phyloP scores from a whole-genome alignment of 2,113 vertebrate species.

The Oxyura jamaicensis region DNA sequence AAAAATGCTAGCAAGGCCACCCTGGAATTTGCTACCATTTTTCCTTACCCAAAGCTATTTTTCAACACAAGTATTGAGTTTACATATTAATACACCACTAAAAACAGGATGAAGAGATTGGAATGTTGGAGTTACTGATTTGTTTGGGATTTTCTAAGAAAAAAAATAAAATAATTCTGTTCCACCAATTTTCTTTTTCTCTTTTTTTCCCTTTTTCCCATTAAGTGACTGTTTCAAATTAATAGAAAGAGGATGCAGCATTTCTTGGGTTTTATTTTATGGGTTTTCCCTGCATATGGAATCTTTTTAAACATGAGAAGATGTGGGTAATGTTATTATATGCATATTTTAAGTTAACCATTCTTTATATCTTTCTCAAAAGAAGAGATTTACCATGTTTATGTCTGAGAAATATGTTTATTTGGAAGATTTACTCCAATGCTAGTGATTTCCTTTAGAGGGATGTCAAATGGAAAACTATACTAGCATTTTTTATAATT shows the following conservation, averaged over 20 bases:
- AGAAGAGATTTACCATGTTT: constrained; percentile 64
- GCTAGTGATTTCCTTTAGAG: constrained; percentile 31
- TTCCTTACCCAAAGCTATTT: constrained; percentile 65
- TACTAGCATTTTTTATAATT: constrained; percentile 51
- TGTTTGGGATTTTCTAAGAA: constrained; percentile 65
- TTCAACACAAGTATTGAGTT: constrained; percentile 68
- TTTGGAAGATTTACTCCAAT: constrained; percentile 49
- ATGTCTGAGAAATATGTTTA: constrained; percentile 52
- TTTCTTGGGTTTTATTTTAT: constrained; percentile 65
- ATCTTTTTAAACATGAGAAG: constrained; percentile 73
- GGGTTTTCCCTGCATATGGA: constrained; percentile 68
- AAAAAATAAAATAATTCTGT: constrained; percentile 50
- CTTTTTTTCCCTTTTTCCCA: constrained; percentile 17
- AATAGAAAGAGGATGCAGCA: constrained; percentile 69
- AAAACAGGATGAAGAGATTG: constrained; percentile 62
- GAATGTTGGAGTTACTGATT: constrained; percentile 55
- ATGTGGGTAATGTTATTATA: constrained; percentile 67
- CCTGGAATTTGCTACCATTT: constrained; percentile 72
- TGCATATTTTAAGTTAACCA: constrained; percentile 69
- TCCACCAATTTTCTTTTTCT: background rate
- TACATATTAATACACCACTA: constrained; percentile 65
- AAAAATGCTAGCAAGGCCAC: constrained; percentile 63
- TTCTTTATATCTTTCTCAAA: constrained; percentile 60
- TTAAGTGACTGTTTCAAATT: constrained; percentile 66
- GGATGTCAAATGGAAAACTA: constrained; percentile 45